Percentiles rank a stretch among this genome's conserved stretches.
phyloP scores from a whole-genome alignment of 2,888 invertebrate genomes.

The Cenopis cana region DNA sequence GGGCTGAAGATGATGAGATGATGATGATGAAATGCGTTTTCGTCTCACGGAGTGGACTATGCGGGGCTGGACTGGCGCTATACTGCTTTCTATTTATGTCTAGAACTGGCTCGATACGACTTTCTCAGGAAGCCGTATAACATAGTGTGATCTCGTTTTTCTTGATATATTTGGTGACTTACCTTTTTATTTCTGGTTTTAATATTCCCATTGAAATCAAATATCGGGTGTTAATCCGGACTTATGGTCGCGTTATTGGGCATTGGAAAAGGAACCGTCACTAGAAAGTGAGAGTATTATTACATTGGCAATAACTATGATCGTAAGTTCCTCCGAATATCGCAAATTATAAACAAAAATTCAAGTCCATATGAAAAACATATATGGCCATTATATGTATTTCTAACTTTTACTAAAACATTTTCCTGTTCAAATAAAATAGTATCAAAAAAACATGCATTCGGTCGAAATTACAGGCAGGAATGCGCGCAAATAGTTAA shows the following conservation, averaged over 20 bases:
- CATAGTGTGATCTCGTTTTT: constrained; percentile 24
- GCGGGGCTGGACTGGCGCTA: constrained; percentile 10
- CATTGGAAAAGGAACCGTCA: neutral
- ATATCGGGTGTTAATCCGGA: constrained; percentile 12
- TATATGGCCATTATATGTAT: neutral
- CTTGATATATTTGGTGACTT: constrained; percentile 13
- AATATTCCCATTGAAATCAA: constrained; percentile 6
- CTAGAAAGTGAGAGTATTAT: neutral
- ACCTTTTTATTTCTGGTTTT: constrained; percentile 9
- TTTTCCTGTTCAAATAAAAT: neutral
- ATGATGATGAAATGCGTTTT: too few relatives aligned
- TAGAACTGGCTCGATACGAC: constrained; percentile 26
- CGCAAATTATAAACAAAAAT: neutral
- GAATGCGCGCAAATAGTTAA: constrained; percentile 18
- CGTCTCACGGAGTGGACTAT: neutral
- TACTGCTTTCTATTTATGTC: constrained; percentile 41
- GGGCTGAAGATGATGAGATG: too few relatives aligned
- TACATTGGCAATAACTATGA: neutral
- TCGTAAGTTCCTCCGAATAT: neutral
- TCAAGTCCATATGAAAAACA: too few relatives aligned
- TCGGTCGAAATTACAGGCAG: neutral
- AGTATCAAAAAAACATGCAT: constrained; percentile 1
- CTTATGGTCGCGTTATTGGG: neutral
- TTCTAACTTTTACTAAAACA: neutral
- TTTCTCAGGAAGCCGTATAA: constrained; percentile 33